phyloP scores from a whole-genome alignment of 2,797 vertebrate genomes.

The Dendrocincla tyrannina region DNA sequence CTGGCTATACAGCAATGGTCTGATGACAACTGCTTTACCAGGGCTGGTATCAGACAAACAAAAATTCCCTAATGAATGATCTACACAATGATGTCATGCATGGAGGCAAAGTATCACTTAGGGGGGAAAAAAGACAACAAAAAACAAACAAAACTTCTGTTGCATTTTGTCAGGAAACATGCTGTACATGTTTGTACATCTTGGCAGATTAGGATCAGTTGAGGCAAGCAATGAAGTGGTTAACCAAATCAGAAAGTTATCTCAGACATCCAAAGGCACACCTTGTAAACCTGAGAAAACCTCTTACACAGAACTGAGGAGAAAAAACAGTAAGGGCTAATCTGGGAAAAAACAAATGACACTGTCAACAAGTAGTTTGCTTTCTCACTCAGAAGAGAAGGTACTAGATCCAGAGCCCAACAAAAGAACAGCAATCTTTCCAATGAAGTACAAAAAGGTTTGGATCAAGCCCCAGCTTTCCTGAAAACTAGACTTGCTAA shows the following conservation, averaged over 20 bases:
- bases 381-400: not conserved
- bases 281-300: constrained; percentile 29
- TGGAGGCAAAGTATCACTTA: not conserved
- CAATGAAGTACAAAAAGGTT: not conserved
- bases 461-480: constrained; percentile 20
- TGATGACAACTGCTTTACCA: constrained; percentile 59
- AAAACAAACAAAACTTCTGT: not conserved
- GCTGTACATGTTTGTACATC: constrained; percentile 61
- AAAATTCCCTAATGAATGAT: constrained; percentile 44
- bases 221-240: constrained; percentile 31
- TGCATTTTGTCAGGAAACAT: constrained; percentile 40
- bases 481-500: constrained; percentile 47
- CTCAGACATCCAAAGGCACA: constrained; percentile 31
- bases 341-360: constrained; percentile 26
- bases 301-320: not conserved
- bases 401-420: not conserved
- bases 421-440: constrained; percentile 22
- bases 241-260: constrained; percentile 37
- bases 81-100: constrained; percentile 21
- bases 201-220: constrained; percentile 50
- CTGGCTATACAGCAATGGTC: constrained; percentile 44
- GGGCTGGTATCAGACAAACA: constrained; percentile 25
- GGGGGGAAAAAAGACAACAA: not conserved
- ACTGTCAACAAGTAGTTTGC: not conserved
- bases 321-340: not conserved